phyloP scores from a whole-genome alignment of 2,113 vertebrate genomes.

The Pipra filicauda region DNA sequence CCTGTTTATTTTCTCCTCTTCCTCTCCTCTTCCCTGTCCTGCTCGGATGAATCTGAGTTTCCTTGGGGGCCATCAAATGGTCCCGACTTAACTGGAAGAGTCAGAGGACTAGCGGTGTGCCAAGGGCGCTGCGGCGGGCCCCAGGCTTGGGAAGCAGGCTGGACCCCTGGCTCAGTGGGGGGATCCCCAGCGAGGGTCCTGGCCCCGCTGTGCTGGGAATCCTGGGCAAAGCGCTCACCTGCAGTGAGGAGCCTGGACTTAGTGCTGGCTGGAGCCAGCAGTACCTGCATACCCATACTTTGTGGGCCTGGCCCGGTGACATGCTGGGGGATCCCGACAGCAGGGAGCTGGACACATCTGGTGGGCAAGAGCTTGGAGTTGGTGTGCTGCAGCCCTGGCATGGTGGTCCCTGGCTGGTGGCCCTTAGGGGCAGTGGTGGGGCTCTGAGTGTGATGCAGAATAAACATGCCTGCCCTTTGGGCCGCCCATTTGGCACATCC shows the following conservation, averaged over 20 bases:
- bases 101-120: background rate
- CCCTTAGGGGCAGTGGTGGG: background rate
- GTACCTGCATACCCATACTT: fast-evolving
- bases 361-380: background rate
- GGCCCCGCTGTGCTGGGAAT: fast-evolving
- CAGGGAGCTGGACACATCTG: background rate
- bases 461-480: background rate
- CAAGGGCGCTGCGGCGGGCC: fast-evolving
- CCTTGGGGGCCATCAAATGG: background rate
- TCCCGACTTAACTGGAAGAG: background rate
- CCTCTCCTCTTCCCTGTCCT: background rate
- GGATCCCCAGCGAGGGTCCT: background rate
- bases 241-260: fast-evolving
- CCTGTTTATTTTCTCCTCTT: background rate
- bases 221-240: fast-evolving
- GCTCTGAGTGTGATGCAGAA: background rate
- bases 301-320: too few species aligned
- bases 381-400: background rate
- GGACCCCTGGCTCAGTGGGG: fast-evolving
- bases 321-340: fast-evolving
- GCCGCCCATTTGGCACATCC: fast-evolving
- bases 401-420: background rate
- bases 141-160: fast-evolving
- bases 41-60: background rate
- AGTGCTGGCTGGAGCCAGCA: background rate